These are phyloP conservation scores for Pelvicachromis taeniatus DNA, from an alignment of 2,113 vertebrate genomes.

Conservation along the genomic window DNA sequence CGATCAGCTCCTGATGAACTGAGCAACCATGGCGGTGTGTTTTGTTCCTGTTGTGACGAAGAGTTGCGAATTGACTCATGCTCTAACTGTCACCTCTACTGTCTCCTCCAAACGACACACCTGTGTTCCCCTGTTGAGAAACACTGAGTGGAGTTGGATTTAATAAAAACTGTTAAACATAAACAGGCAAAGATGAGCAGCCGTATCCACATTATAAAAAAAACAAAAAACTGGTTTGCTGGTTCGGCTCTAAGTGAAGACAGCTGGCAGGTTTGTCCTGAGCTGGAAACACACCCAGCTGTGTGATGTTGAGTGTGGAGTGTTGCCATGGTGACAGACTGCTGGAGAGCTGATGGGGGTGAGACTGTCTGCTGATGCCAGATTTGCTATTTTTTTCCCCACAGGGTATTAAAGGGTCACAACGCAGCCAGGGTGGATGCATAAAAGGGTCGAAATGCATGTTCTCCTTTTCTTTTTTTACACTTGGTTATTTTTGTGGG, in stretches of 20 bases:
- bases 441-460: not conserved
- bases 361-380: not conserved
- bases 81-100: not conserved
- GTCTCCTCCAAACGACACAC: not conserved
- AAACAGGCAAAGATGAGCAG: not conserved
- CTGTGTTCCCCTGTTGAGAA: not conserved
- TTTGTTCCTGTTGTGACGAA: not conserved
- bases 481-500: not conserved
- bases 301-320: not conserved
- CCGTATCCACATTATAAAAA: not conserved
- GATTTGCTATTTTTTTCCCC: not conserved
- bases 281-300: not conserved
- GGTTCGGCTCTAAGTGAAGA: not conserved
- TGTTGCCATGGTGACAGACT: slow-evolving; percentile 32
- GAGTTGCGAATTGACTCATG: not conserved
- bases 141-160: not conserved
- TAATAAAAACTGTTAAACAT: not conserved
- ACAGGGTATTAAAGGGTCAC: not conserved
- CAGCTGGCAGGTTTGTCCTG: slow-evolving; percentile 1
- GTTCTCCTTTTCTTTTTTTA: not conserved
- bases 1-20: not conserved
- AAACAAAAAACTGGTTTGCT: not conserved
- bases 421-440: not conserved
- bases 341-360: not conserved
- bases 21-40: not conserved